Base-by-base conservation (phyloP, 2,888 invertebrate genomes). In the Tiphia femorata region DNA sequence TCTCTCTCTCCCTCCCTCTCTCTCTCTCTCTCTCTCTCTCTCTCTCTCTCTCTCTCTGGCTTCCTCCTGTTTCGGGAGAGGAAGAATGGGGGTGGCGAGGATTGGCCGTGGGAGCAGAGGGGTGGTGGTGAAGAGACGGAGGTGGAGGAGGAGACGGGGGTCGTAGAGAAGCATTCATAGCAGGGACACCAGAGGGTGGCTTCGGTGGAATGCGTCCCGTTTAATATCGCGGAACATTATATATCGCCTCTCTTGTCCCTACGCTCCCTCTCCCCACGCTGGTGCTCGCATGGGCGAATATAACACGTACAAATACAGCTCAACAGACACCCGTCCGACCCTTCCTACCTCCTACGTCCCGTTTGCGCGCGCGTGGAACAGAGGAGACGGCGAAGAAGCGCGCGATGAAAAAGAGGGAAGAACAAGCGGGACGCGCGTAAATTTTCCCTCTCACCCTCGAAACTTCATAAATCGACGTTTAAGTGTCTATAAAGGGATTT, bases 221-320 rank as follows among this genome's bases (percentile, higher is more conserved):
- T 83, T 82, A 82, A 83, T 83, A 82, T 82, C 82, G 80, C 78
- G 78, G 82, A 82, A 82, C 82, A 82, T 83, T 82, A 83, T 81
- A 82, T 83, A 82, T 82, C 81, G 82, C 77, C 77, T 77, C 78
- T 79, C 80, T 80, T 76, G 78, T 77, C 76, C 79, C 76, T 76
- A 71, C 67, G 71, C 73, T 76, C 72, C 73, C 70, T n/a, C n/a
- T n/a, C n/a, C n/a, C n/a, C n/a, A n/a, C n/a, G n/a, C n/a, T n/a
- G 73, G 66, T 59, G 64, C 67, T n/a, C 60, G 67, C 59, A 55
- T 65, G 62, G 57, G n/a, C n/a, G n/a, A n/a, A n/a, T 62, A 64
- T 68, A 68, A 68, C 71, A 62, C 68, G 59, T 57, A 58, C 66
- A 53, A 51, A 51, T 62, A 58, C 58, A 55, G 27, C 17, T 5